Percentiles rank a stretch among this genome's conserved stretches.
Evolutionary conservation across 2,797 vertebrate species (phyloP).

Genomic region (Sebastes nivosus): DNA sequence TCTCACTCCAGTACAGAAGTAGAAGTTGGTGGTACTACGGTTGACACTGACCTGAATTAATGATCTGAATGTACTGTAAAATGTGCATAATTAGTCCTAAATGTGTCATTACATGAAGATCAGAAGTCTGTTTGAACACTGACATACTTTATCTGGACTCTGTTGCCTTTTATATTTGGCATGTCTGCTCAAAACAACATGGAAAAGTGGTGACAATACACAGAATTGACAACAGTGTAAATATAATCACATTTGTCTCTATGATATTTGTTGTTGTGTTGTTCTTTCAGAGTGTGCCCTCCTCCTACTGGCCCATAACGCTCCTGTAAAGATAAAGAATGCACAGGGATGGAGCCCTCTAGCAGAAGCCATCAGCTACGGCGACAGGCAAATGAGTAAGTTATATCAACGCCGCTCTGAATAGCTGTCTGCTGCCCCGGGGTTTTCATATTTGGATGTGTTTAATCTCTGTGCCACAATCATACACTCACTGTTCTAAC

Average conservation of each 20-base stretch:
- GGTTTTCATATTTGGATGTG: not conserved
- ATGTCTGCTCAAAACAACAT: not conserved
- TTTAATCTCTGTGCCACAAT: not conserved
- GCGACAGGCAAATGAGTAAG: conserved; percentile 96
- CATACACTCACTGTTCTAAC: not conserved
- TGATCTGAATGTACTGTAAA: not conserved
- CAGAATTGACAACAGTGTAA: not conserved
- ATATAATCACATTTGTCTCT: not conserved
- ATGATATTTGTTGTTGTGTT: conserved; percentile 6
- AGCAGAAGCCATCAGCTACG: conserved; percentile 97
- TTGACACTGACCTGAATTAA: not conserved
- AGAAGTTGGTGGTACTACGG: not conserved
- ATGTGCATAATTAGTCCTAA: not conserved
- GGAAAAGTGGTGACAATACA: not conserved
- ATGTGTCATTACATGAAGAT: not conserved
- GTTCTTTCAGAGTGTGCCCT: conserved; percentile 91
- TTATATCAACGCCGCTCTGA: not conserved
- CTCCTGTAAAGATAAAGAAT: conserved; percentile 96
- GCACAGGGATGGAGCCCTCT: conserved; percentile 97
- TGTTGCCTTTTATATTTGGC: not conserved
- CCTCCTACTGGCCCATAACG: conserved; percentile 94
- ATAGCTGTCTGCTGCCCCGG: not conserved
- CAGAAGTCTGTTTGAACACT: not conserved
- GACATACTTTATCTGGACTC: not conserved
- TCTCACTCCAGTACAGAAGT: not conserved